phyloP scores from a whole-genome alignment of 2,113 vertebrate genomes.

The Halcyon malimbica region DNA sequence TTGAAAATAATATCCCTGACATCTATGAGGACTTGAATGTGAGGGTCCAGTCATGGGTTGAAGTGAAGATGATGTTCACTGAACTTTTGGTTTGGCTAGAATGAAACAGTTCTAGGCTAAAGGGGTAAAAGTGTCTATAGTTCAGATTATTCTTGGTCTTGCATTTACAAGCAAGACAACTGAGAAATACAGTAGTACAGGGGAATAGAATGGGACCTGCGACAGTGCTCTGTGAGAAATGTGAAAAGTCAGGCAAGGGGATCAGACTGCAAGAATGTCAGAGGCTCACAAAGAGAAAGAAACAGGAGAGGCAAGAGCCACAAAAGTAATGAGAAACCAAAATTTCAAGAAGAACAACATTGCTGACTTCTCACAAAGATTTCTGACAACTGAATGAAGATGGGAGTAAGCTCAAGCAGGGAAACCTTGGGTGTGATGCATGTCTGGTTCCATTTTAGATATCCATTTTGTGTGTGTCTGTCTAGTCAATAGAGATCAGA shows the following conservation, averaged over 20 bases:
- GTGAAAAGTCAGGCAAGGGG: background rate
- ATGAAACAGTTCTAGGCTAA: background rate
- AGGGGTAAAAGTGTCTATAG: background rate
- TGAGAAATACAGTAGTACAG: background rate
- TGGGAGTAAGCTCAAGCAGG: background rate
- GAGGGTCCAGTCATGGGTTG: background rate
- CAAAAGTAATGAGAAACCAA: background rate
- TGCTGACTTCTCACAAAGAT: background rate
- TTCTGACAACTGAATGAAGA: background rate
- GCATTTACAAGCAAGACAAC: background rate
- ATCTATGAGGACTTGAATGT: background rate
- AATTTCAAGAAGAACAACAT: background rate
- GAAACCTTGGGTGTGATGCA: background rate
- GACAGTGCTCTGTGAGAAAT: background rate
- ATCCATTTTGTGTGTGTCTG: background rate
- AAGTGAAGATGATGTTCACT: background rate
- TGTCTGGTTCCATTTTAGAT: background rate
- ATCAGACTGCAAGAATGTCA: background rate
- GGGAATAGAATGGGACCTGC: background rate
- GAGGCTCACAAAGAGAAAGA: background rate
- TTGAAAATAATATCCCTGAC: background rate
- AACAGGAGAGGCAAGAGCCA: background rate
- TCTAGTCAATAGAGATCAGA: background rate
- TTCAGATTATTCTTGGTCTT: background rate
- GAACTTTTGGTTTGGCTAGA: background rate